Base-by-base conservation (phyloP, 2,888 invertebrate genomes). In the Euzophera pinguis region DNA sequence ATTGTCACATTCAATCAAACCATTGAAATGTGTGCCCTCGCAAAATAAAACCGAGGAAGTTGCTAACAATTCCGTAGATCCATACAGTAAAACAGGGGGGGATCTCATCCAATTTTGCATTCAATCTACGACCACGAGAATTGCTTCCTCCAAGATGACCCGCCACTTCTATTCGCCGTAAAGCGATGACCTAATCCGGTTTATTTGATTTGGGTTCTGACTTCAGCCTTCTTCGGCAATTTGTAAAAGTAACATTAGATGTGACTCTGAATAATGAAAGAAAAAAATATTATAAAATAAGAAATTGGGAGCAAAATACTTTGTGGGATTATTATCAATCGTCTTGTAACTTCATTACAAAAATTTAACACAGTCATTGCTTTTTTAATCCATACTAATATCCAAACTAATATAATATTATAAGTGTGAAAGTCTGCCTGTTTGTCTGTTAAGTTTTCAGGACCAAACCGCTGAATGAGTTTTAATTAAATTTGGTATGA, bases 51-150 rank as follows among this genome's bases (percentile, higher is more conserved):
- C 73, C 71, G 73, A 71, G 67, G 67, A 73, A 77, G 71, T 73
- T 70, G 69, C 70, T 78, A 79, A 78, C 82, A 73, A 81, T 78
- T 63, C 71, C 70, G 72, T 69, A 70, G 78, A 75, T 76, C 78
- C 79, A 81, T 79, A 85, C 80, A 84, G 81, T 85, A 85, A 85
- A 86, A 84, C 84, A 81, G 79, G 81, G 75, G 81, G 29, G 32
- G 83, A 81, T 81, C 84, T 87, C 88, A 84, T 89, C 89, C 88
- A 89, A 89, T 89, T 89, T 87, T 88, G 87, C 88, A 89, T 89
- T 87, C 87, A 89, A 88, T 88, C 87, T 88, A 85, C 87, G 86
- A 84, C 83, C 86, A 73, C 83, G 81, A 79, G 86, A 86, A 89
- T 88, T 78, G 87, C 85, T 85, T 80, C 84, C 81, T 82, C 73